Base-by-base conservation (phyloP, 2,113 vertebrate species). In the Motacilla alba region DNA sequence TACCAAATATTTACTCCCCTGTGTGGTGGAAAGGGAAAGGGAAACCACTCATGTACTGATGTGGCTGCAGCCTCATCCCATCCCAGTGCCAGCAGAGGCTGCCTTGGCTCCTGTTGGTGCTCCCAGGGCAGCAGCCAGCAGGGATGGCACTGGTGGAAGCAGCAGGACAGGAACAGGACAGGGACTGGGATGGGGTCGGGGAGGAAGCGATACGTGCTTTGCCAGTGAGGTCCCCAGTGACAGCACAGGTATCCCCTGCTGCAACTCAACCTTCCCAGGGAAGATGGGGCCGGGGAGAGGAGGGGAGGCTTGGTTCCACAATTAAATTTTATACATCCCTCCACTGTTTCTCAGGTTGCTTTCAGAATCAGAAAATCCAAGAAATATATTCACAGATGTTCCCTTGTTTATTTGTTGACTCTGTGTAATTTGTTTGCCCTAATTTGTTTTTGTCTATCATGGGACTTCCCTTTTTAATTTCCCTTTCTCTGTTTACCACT, bases 401-500 rank as follows among this genome's bases (percentile, higher is more conserved):
- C 98, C 98, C 98, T 98, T 99, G 99, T 99, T 99, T 99, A 99
- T 99, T 98, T 99, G 99, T 99, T 99, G 99, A 99, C 99, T 99
- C 98, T 98, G 98, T 99, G 99, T 99, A 99, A 99, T 99, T 99
- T 99, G 99, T 99, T 99, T 99, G 99, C 99, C 99, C 98, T 99
- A 99, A 99, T 99, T 99, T 99, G 99, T 99, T 99, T 99, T 98
- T 98, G 98, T 96, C 98, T 99, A 98, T 98, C 99, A 97, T 98
- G 99, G 99, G 99, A 99, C 98, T 99, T 99, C 98, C 98, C 98
- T 98, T 99, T 99, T 99, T 99, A 99, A 99, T 99, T 99, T 99
- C 98, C 98, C 98, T 98, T 98, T 98, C 98, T 99, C 99, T 99
- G 99, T 99, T 99, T 99, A 99, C 99, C 98, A 98, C 98, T 99